Evolutionary conservation across 2,888 invertebrate species (phyloP).

Genomic region (Archips crataeganus): DNA sequence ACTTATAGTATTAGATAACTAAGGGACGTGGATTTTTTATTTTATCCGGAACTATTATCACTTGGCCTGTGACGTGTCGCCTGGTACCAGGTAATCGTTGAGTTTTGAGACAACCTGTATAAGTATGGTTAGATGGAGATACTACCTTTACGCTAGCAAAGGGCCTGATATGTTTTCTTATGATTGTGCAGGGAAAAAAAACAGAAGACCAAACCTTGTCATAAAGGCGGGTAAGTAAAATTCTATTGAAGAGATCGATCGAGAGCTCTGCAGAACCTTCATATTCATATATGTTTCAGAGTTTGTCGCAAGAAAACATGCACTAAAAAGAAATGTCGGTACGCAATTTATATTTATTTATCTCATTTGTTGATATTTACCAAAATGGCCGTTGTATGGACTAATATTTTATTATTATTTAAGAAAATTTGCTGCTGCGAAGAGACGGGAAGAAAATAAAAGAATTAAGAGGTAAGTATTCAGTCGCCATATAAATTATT

Average conservation of each 20-base stretch:
- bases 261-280: not conserved
- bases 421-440: constrained; percentile 49
- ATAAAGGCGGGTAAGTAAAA: constrained; percentile 64
- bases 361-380: not conserved
- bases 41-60: no score
- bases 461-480: constrained; percentile 47
- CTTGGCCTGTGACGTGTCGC: no score
- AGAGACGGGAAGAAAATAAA: constrained; percentile 46
- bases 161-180: not conserved
- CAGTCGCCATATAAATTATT: not conserved
- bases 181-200: constrained; percentile 47
- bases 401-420: constrained; percentile 17
- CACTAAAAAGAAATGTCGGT: constrained; percentile 67
- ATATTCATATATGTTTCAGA: constrained; percentile 53
- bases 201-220: constrained; percentile 52
- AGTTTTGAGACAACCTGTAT: no score
- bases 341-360: constrained; percentile 45
- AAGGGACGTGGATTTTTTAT: no score
- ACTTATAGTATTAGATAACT: no score
- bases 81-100: no score
- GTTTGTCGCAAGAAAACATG: constrained; percentile 64
- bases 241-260: not conserved
- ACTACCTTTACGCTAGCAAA: not conserved
- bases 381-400: not conserved
- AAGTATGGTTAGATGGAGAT: no score